A percentile compares a stretch with the other conserved stretches of the same genome.
These are phyloP conservation scores for Myotis pilosus DNA, from an alignment of 2,797 vertebrate species.

Conservation along the genomic window DNA sequence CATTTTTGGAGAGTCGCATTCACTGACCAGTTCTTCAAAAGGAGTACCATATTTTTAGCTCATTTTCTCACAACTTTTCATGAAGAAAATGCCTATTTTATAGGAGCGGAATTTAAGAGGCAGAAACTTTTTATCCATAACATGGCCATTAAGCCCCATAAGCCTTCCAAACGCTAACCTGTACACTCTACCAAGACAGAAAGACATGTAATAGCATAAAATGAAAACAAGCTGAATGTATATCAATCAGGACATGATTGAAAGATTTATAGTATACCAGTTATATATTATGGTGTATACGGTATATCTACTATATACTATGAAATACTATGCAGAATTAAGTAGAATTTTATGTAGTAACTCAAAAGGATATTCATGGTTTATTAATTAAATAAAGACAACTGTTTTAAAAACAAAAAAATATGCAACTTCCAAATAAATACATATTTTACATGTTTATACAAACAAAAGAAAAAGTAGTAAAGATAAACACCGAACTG, in stretches of 20 bases:
- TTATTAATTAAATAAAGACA: not conserved
- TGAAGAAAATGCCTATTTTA: not conserved
- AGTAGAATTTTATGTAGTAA: not conserved
- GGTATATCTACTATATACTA: not conserved
- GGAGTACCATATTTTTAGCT: not conserved
- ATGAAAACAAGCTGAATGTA: not conserved
- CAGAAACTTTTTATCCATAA: not conserved
- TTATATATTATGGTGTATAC: not conserved
- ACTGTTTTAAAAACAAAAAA: not conserved
- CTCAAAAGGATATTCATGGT: not conserved
- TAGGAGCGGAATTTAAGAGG: not conserved
- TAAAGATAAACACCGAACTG: not conserved
- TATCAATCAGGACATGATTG: not conserved
- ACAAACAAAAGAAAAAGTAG: not conserved
- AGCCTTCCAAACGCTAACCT: not conserved
- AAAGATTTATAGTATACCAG: not conserved
- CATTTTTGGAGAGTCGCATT: not conserved
- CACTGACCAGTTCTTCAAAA: not conserved
- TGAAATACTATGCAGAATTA: not conserved
- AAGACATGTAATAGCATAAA: not conserved
- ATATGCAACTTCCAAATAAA: not conserved
- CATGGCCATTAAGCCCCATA: not conserved
- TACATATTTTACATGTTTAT: not conserved
- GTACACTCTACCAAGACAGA: not conserved
- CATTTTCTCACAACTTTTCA: not conserved